phyloP scores from a whole-genome alignment of 2,113 vertebrate genomes.

The Bombycilla garrulus region DNA sequence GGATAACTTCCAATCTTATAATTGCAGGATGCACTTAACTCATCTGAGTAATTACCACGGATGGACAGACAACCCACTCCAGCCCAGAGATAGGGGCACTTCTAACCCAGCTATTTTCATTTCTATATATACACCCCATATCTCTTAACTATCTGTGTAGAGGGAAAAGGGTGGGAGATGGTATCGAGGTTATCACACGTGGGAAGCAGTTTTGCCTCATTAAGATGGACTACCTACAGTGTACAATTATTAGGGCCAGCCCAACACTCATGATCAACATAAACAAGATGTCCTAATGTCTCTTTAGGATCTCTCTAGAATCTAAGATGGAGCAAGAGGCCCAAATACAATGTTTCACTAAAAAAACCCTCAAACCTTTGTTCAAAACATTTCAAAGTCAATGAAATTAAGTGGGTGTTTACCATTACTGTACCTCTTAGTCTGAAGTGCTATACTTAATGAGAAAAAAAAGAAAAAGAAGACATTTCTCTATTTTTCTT shows the following conservation, averaged over 20 bases:
- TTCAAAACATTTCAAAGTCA: neutral
- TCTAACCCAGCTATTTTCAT: neutral
- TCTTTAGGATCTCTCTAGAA: neutral
- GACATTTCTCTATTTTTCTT: neutral
- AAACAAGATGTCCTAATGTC: neutral
- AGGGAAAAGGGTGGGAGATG: conserved; percentile 2
- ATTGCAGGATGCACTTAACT: conserved; percentile 60
- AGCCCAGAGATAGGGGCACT: neutral
- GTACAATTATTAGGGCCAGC: neutral
- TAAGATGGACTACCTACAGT: neutral
- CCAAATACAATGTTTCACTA: neutral
- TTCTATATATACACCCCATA: conserved; percentile 21
- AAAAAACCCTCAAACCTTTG: neutral
- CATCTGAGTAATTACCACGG: neutral
- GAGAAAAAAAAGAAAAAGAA: neutral
- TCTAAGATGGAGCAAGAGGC: neutral
- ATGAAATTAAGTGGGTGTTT: neutral
- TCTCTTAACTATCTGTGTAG: conserved; percentile 4
- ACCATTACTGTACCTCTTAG: neutral
- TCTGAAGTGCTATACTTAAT: neutral
- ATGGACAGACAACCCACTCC: neutral
- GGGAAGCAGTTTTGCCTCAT: conserved; percentile 1
- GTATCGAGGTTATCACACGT: neutral
- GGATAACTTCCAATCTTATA: neutral
- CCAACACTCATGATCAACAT: neutral